These are phyloP conservation scores for Poecilobothrus nobilitatus DNA, from an alignment of 2,888 invertebrate species.

Conservation along the genomic window DNA sequence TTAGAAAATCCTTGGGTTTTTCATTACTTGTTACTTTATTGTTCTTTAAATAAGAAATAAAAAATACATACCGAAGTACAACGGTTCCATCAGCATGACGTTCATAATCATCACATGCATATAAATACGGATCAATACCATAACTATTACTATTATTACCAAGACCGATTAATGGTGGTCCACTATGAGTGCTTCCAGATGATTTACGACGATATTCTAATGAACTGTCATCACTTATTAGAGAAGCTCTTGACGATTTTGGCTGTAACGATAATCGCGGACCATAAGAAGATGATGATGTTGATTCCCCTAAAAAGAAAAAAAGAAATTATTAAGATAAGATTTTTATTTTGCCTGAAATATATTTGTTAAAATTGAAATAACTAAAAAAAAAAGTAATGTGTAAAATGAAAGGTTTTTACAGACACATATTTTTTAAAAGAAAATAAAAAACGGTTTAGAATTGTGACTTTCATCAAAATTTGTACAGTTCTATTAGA, in stretches of 20 bases:
- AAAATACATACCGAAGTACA: constrained; percentile 52
- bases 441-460: too few relatives aligned
- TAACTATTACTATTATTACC: constrained; percentile 25
- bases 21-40: too few relatives aligned
- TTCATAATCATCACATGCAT: constrained; percentile 45
- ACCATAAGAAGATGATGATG: constrained; percentile 17
- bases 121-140: constrained; percentile 30
- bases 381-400: too few relatives aligned
- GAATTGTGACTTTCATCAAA: too few relatives aligned
- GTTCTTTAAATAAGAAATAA: too few relatives aligned
- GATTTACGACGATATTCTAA: constrained; percentile 41
- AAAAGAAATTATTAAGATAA: not conserved
- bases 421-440: too few relatives aligned
- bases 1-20: too few relatives aligned
- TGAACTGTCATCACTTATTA: constrained; percentile 42
- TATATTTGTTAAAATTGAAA: too few relatives aligned
- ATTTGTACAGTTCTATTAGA: too few relatives aligned
- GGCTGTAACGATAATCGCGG: constrained; percentile 24
- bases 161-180: constrained; percentile 18
- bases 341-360: too few relatives aligned
- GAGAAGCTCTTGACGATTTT: constrained; percentile 45
- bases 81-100: constrained; percentile 52
- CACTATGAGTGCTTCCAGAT: constrained; percentile 37
- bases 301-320: not conserved
- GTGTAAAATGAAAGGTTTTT: too few relatives aligned